Evolutionary conservation across 2,888 invertebrate genomes (phyloP), one percentile per base, ranked within the genome.

Genomic region (Mythimna impura): DNA sequence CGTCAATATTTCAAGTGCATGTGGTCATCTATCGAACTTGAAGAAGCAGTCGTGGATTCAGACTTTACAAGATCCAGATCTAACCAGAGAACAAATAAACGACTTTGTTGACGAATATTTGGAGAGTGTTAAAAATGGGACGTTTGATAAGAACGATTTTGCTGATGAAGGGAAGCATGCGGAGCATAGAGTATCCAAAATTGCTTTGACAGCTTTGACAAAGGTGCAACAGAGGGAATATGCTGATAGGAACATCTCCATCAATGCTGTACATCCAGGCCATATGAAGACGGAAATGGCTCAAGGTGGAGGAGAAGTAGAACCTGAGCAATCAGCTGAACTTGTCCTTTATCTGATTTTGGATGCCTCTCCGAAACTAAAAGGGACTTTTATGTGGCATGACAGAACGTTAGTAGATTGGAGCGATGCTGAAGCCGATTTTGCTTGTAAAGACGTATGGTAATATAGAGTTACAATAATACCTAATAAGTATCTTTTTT

Each of bases 371-470:
- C 93, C 95, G 0, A 94, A 96, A 68, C 94, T 97, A 34, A 97
- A 97, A 87, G 98, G 98, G 0, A 94, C 96, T 78, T 98, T 97
- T 85, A 94, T 98, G 87, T 98, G 98, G 97, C 85, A 91, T 64
- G 96, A 97, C 85, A 96, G 94, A 60, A 94, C 93, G 64, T 89
- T 97, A 40, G 94, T 97, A 0, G 97, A 97, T 89, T 98, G 98
- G 98, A 93, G 90, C n/a, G 94, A 96, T 69, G 83, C 89, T 52
- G 90, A 93, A 67, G 89, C 90, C 6, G 94, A 95, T 84, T 93
- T 90, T 83, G 92, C 92, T 78, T 91, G 92, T 85, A 89, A 89
- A 73, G 91, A 90, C 43, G 47, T 92, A n/a, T 93, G 91, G 91
- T 92, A 81, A 87, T 40, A 54, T 12, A 5, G 43, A 47, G 47